A percentile compares a stretch with the other conserved stretches of the same genome.
Conservation (phyloP, 2,888 invertebrate genomes). For the Dendrolimus pini region DNA sequence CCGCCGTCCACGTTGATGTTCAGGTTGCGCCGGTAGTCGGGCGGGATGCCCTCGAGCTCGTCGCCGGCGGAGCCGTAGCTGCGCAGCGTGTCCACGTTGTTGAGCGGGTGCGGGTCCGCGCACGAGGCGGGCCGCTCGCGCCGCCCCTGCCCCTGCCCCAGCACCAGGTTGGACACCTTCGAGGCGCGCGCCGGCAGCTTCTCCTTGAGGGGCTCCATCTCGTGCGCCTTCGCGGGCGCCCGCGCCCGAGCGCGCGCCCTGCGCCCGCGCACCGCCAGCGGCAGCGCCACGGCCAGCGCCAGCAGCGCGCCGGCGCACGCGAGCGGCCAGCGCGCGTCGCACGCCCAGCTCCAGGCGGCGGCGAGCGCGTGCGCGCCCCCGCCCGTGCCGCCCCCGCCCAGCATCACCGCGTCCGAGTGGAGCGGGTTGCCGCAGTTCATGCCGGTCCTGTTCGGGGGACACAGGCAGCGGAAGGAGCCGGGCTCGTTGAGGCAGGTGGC, state of each 20-base stretch:
- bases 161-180: conserved; percentile 84
- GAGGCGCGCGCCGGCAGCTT: conserved; percentile 41
- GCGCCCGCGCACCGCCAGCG: conserved; percentile 25
- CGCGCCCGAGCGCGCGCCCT: conserved; percentile 15
- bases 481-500: conserved; percentile 92
- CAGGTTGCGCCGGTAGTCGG: conserved; percentile 88
- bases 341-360: conserved; percentile 41
- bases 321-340: conserved; percentile 41
- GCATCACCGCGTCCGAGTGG: conserved; percentile 63
- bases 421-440: conserved; percentile 71
- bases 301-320: conserved; percentile 34
- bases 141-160: conserved; percentile 37
- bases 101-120: conserved; percentile 80
- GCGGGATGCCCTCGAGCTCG: conserved; percentile 91
- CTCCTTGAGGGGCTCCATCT: conserved; percentile 31
- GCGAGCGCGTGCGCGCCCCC: conserved; percentile 29
- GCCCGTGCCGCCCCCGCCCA: conserved; percentile 40
- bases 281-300: conserved; percentile 25
- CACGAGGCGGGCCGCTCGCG: conserved; percentile 87
- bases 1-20: conserved; percentile 79
- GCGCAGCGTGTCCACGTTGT: conserved; percentile 92
- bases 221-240: conserved; percentile 15
- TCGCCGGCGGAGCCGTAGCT: conserved; percentile 97
- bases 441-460: conserved; percentile 84
- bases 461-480: conserved; percentile 86